Base-by-base conservation (phyloP, 2,888 invertebrate species). In the Mechanitis mazaeus region DNA sequence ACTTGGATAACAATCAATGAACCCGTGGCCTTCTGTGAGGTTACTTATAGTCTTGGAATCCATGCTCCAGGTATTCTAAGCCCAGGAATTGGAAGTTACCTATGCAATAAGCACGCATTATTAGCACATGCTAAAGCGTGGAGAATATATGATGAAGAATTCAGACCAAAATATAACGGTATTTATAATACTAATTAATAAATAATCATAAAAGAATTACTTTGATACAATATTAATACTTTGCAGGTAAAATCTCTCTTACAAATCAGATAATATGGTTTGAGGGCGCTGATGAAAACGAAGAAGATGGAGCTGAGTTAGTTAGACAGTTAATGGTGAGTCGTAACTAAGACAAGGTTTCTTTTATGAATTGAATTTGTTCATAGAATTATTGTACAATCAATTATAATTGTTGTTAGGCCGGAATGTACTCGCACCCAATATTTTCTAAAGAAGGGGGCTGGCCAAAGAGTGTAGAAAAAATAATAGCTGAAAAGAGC, bases 1-100 rank as follows among this genome's bases (percentile, higher is more conserved):
- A 79, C 87, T 46, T 95, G 95, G 95, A 89, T 94, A 0, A 95
- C 95, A 0, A 90, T 95, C 61, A 95, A 95, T 75, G 95, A 95
- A 71, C 94, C 94, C 0, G 75, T 79, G 31, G 66, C 83, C 1
- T 68, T 87, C 5, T 91, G 91, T 64, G 81, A 83, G n/a, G 58
- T 64, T 0, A 77, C 79, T 0, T 92, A 91, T 68, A 86, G 83
- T 38, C 74, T 79, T 0, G 85, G 82, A 1, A 71, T 72, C 31
- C 70, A 87, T 65, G 90, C 91, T 0, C 76, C 87, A 70, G 70
- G 66, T 0, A 2, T 74, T 0, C 4, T 58, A 0, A 75, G 75
- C 33, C 84, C 89, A 0, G 91, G 91, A 0, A 76, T 91, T 3
- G 92, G 89, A 0, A 76, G 84, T 11, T 94, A 93, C 70, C 64